Evolutionary conservation across 2,797 vertebrate species (phyloP).

Genomic region (Percopsis omiscomaycus): DNA sequence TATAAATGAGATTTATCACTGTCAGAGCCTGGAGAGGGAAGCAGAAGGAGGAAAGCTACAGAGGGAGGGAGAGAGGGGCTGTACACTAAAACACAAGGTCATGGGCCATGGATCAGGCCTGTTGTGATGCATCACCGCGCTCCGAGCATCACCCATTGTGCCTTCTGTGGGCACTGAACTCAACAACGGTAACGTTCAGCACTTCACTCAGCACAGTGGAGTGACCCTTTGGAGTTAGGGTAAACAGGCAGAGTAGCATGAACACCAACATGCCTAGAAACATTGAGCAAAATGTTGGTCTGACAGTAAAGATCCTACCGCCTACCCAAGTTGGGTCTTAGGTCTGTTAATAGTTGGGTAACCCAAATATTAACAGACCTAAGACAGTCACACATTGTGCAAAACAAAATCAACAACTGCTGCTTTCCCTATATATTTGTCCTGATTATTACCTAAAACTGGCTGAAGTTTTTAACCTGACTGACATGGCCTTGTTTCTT

Average conservation of each 20-base stretch:
- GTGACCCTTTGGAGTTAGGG: slow-evolving; percentile 23
- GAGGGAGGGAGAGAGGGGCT: slow-evolving; percentile 34
- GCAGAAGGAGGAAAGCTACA: slow-evolving; percentile 21
- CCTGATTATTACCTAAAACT: neutral
- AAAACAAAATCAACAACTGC: neutral
- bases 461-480: neutral
- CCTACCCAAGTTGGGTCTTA: too few relatives aligned
- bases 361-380: too few relatives aligned
- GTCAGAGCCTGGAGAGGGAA: slow-evolving; percentile 49
- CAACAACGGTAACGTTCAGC: slow-evolving; percentile 41
- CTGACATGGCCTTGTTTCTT: slow-evolving; percentile 2
- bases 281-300: neutral
- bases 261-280: slow-evolving; percentile 15
- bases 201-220: slow-evolving; percentile 38
- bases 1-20: slow-evolving; percentile 77
- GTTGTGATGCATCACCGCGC: slow-evolving; percentile 20
- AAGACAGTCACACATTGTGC: neutral
- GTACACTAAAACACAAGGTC: slow-evolving; percentile 29
- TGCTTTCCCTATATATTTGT: neutral
- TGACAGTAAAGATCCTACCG: too few relatives aligned
- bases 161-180: slow-evolving; percentile 32
- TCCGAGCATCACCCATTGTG: slow-evolving; percentile 19
- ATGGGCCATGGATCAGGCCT: slow-evolving; percentile 27
- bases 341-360: too few relatives aligned
- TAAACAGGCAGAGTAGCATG: slow-evolving; percentile 6